Percentiles rank a stretch among this genome's conserved stretches.
Evolutionary conservation across 2,797 vertebrate species (phyloP).

Genomic region (Arnoldichthys spilopterus): DNA sequence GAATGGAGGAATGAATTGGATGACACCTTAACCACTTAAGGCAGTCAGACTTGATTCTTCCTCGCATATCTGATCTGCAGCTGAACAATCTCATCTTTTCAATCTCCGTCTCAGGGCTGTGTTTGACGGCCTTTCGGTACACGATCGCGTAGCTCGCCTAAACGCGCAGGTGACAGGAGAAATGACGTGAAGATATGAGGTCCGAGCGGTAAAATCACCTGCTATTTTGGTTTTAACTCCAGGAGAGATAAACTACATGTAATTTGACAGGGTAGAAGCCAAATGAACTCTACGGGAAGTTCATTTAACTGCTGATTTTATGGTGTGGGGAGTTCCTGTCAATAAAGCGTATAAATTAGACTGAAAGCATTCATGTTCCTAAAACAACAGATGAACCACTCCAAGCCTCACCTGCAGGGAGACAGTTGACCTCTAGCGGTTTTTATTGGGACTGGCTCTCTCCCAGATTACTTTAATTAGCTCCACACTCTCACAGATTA

Average conservation of each 20-base stretch:
- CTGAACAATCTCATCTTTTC: background rate
- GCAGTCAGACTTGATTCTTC: constrained; percentile 12
- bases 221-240: background rate
- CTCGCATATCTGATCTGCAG: background rate
- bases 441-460: constrained; percentile 54
- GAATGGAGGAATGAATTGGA: background rate
- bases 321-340: constrained; percentile 85
- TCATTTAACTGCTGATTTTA: constrained; percentile 5
- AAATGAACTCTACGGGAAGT: constrained; percentile 20
- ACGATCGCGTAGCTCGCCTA: background rate
- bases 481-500: constrained; percentile 47
- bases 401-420: constrained; percentile 74
- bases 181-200: background rate
- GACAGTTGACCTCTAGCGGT: constrained; percentile 53
- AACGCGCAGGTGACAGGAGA: background rate
- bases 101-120: background rate
- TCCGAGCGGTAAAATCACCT: background rate
- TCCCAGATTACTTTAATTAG: constrained; percentile 59
- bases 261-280: background rate
- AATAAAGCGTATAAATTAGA: constrained; percentile 90
- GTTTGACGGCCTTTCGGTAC: background rate
- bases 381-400: constrained; percentile 89
- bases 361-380: constrained; percentile 91
- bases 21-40: constrained; percentile 24
- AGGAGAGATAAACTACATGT: constrained; percentile 4